phyloP scores from a whole-genome alignment of 2,113 vertebrate species.

The Capreolus pygargus region DNA sequence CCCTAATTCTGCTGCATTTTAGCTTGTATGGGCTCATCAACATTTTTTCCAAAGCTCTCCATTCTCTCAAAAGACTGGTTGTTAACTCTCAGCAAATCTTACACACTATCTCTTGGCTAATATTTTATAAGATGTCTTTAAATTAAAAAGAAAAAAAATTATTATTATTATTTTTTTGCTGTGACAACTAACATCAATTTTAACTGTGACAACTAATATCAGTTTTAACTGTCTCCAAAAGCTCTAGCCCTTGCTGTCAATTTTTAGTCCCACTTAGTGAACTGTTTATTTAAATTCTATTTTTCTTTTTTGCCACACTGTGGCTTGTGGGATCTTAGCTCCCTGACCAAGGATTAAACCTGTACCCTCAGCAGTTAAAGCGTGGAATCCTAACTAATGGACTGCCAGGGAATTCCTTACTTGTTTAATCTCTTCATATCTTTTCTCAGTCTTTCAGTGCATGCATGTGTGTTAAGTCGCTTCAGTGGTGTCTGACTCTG shows the following conservation, averaged over 20 bases:
- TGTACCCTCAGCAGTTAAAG: neutral
- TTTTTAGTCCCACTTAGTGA: neutral
- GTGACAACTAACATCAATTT: neutral
- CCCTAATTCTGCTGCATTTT: neutral
- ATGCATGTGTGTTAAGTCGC: neutral
- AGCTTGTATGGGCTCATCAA: neutral
- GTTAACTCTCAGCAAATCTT: neutral
- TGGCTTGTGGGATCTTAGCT: neutral
- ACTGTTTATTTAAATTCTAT: neutral
- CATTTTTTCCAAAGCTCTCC: slow-evolving; percentile 21
- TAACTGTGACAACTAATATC: neutral
- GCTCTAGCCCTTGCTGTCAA: neutral
- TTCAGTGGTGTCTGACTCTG: neutral
- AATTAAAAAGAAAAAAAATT: neutral
- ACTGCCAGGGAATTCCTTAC: neutral
- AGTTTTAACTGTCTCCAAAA: slow-evolving; percentile 18
- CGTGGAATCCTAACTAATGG: neutral
- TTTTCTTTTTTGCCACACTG: neutral
- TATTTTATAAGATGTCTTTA: neutral
- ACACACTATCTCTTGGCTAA: neutral
- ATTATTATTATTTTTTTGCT: neutral
- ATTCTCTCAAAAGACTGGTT: slow-evolving; percentile 30
- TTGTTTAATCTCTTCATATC: neutral
- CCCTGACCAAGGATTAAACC: neutral
- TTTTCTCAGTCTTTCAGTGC: neutral